phyloP scores from a whole-genome alignment of 1,140 invertebrate genomes.

The Drosophila tsacasi region DNA sequence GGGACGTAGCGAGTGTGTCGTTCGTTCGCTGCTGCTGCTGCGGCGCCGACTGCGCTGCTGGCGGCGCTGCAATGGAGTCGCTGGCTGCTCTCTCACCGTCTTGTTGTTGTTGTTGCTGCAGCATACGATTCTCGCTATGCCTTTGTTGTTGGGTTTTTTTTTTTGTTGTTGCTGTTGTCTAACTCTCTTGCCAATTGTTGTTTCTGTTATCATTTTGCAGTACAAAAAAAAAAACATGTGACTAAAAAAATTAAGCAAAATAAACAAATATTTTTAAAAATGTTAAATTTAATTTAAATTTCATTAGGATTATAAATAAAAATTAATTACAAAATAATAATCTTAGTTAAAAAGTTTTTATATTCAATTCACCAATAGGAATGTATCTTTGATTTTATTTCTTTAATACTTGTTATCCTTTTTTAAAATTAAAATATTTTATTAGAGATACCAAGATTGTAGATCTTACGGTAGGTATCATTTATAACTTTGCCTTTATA shows the following conservation, averaged over 20 bases:
- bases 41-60: constrained; percentile 31
- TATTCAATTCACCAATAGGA: background rate
- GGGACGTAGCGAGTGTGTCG: constrained; percentile 23
- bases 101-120: constrained; percentile 4
- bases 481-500: too few relatives aligned
- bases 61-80: constrained; percentile 47
- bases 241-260: background rate
- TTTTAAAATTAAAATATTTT: too few relatives aligned
- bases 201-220: constrained; percentile 8
- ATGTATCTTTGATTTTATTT: background rate
- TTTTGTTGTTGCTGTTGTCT: constrained; percentile 17
- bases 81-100: constrained; percentile 21
- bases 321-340: background rate
- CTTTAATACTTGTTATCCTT: too few relatives aligned
- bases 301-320: background rate
- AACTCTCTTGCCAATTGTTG: constrained; percentile 8
- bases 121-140: constrained; percentile 8
- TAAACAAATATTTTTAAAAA: background rate
- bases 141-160: constrained; percentile 22
- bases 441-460: too few relatives aligned
- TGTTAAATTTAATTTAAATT: too few relatives aligned
- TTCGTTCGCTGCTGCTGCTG: constrained; percentile 51
- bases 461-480: too few relatives aligned
- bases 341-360: too few relatives aligned
- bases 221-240: background rate